Evolutionary conservation across 1,140 invertebrate genomes (phyloP), one percentile per base, ranked within the genome.

Genomic region (Dreissena rostriformis): DNA sequence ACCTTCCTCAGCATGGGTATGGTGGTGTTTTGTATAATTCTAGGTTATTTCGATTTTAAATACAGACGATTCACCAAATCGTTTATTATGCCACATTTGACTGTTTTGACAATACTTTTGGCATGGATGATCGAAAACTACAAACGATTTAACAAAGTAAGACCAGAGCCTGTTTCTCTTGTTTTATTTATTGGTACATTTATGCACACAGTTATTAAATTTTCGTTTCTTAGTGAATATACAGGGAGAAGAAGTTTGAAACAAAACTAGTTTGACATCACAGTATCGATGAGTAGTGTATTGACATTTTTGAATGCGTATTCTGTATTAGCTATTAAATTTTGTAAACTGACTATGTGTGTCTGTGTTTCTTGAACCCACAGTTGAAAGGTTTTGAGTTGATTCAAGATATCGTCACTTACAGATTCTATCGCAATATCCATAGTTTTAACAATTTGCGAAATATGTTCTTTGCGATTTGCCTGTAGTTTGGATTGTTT

Each of bases 41-140:
- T 28, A 15, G 29, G 67, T 70, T 70, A 70, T n/a, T 70, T 70
- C 26, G 67, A 70, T 29, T 70, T 29, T 26, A 28, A 49, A 70
- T 70, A 70, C n/a, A 28, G 67, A 28, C 29, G 51, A n/a, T 70
- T 70, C n/a, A 70, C 67, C 19, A 70, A 70, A 29, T 26, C 67
- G 29, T 70, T 70, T 28, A 70, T 29, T 49, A 70, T 70, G 67
- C 67, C 67, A 15, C 67, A 70, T 29, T 26, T 70, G 28, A 70
- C 67, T 29, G 15, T 70, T 15, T n/a, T 70, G 26, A 29, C 51
- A 29, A 19, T 70, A n/a, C 15, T 49, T 49, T 28, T 28, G 51
- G 19, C 67, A 12, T 70, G 67, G 67, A 70, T 70, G 67, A 49
- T 70, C 28, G 67, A 70, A 70, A 28, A 70, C 26, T 70, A 70